phyloP scores from a whole-genome alignment of 2,113 vertebrate genomes.

The Neopipo cinnamomea region DNA sequence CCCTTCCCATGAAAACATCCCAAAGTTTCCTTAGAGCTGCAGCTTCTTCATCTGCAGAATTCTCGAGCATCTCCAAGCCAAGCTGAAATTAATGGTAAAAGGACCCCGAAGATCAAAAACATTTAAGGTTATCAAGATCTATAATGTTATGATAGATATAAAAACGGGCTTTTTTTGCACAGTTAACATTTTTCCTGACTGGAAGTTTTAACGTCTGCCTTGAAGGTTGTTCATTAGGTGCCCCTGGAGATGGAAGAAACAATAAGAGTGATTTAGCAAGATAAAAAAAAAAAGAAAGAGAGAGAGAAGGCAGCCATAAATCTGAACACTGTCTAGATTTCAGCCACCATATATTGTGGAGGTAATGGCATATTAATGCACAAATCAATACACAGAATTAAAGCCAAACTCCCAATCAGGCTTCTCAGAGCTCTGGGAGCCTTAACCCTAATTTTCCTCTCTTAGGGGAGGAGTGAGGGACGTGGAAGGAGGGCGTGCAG shows the following conservation, averaged over 20 bases:
- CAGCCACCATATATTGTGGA: neutral
- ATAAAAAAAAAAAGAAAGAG: neutral
- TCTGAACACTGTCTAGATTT: neutral
- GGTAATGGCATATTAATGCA: constrained; percentile 53
- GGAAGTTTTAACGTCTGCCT: neutral
- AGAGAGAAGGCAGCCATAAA: neutral
- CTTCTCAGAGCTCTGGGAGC: neutral
- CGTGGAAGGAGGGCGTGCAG: neutral
- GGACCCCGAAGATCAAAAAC: neutral
- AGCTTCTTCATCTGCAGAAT: neutral
- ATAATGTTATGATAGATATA: neutral
- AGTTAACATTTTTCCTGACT: neutral
- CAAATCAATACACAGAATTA: neutral
- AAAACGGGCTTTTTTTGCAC: neutral
- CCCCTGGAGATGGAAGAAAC: constrained; percentile 9
- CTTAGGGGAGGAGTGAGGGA: too few species aligned
- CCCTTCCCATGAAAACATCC: neutral
- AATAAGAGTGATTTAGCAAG: constrained; percentile 19
- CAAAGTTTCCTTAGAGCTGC: neutral
- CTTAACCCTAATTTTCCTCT: neutral
- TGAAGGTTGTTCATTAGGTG: neutral
- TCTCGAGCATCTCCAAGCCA: neutral
- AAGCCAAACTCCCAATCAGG: neutral
- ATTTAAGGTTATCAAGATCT: neutral
- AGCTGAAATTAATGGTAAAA: neutral